Evolutionary conservation across 2,888 invertebrate genomes (phyloP).

Genomic region (Meloe dianella): DNA sequence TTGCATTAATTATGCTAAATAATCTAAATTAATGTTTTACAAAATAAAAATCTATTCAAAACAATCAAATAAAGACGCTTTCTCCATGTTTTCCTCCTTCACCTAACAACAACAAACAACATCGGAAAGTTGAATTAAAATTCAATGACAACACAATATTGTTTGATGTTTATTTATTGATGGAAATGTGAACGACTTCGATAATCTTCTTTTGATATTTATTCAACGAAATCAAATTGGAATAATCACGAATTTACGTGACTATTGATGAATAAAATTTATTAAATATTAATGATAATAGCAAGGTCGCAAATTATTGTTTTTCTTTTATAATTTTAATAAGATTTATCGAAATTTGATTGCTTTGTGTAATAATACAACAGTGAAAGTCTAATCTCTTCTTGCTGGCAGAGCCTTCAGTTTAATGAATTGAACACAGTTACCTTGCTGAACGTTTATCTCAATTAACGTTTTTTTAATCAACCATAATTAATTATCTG

Average conservation of each 20-base stretch:
- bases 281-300: background rate
- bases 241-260: background rate
- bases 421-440: background rate
- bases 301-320: background rate
- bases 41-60: background rate
- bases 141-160: slow-evolving; percentile 3
- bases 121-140: slow-evolving; percentile 11
- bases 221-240: background rate
- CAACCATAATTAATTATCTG: too few species aligned
- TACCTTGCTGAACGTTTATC: background rate
- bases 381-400: background rate
- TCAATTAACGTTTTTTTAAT: background rate
- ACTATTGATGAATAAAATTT: background rate
- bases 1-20: background rate
- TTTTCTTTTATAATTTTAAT: background rate
- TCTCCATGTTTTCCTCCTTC: slow-evolving; percentile 6
- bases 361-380: background rate
- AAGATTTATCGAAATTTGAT: background rate
- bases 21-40: background rate
- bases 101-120: background rate
- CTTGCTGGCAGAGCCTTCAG: background rate
- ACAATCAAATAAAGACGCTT: slow-evolving; percentile 10
- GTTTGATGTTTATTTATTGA: background rate
- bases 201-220: background rate
- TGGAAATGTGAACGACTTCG: slow-evolving; percentile 1